Evolutionary conservation across 2,888 invertebrate genomes (phyloP).

Genomic region (Drosophila mercatorum): DNA sequence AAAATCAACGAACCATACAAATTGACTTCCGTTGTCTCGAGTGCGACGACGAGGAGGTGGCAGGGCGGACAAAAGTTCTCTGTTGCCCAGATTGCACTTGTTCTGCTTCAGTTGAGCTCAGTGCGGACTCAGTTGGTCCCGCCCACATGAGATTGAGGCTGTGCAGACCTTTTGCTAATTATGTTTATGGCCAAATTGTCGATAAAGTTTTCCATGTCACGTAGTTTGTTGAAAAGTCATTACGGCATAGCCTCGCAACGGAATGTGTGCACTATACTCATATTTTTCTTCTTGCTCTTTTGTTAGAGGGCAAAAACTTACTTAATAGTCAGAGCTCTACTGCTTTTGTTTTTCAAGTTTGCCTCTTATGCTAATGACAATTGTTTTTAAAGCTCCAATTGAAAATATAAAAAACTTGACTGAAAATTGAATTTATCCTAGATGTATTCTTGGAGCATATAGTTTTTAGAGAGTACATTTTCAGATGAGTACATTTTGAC

Average conservation of each 20-base stretch:
- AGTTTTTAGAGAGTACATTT: background rate
- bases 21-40: slow-evolving; percentile 55
- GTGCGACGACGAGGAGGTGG: background rate
- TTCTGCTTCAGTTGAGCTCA: slow-evolving; percentile 42
- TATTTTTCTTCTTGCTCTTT: background rate
- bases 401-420: slow-evolving; percentile 3
- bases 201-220: slow-evolving; percentile 63
- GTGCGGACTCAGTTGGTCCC: slow-evolving; percentile 13
- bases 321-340: slow-evolving; percentile 4
- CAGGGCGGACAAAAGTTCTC: background rate
- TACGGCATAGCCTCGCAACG: slow-evolving; percentile 10
- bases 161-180: slow-evolving; percentile 49
- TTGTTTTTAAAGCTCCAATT: slow-evolving; percentile 21
- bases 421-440: background rate
- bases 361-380: slow-evolving; percentile 16
- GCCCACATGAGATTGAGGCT: slow-evolving; percentile 21
- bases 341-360: slow-evolving; percentile 17
- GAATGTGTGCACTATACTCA: slow-evolving; percentile 10
- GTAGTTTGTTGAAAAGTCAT: slow-evolving; percentile 59
- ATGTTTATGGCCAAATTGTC: slow-evolving; percentile 56
- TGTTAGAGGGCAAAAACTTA: background rate
- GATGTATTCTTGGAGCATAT: background rate
- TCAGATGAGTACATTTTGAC: no score
- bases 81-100: slow-evolving; percentile 51
- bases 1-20: slow-evolving; percentile 53